Evolutionary conservation across 2,113 vertebrate genomes (phyloP).

Genomic region (Thamnaconus septentrionalis): DNA sequence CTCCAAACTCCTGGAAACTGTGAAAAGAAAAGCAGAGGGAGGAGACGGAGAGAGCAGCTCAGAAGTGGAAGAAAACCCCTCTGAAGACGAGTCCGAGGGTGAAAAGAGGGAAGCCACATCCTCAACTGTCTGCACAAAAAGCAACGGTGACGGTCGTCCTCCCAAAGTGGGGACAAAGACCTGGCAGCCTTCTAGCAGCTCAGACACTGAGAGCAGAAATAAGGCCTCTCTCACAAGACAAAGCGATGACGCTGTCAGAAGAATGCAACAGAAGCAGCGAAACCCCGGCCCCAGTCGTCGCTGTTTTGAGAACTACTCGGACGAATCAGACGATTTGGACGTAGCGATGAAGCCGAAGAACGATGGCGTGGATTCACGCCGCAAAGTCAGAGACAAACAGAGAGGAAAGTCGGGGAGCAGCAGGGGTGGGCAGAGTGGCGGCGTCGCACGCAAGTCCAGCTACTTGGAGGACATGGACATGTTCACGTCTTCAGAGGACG

Average conservation of each 20-base stretch:
- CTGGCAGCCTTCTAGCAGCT: slow-evolving; percentile 54
- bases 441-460: slow-evolving; percentile 22
- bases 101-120: slow-evolving; percentile 16
- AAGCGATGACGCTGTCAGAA: slow-evolving; percentile 58
- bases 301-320: slow-evolving; percentile 57
- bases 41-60: slow-evolving; percentile 33
- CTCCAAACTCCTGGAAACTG: slow-evolving; percentile 79
- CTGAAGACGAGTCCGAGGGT: slow-evolving; percentile 39
- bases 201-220: slow-evolving; percentile 63
- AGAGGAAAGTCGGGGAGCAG: not conserved
- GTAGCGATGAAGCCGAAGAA: slow-evolving; percentile 6
- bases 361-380: not conserved
- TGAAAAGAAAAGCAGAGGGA: slow-evolving; percentile 27
- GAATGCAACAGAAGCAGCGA: slow-evolving; percentile 40
- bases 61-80: slow-evolving; percentile 16
- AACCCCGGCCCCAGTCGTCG: slow-evolving; percentile 4
- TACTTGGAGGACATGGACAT: slow-evolving; percentile 74
- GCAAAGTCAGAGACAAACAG: not conserved
- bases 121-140: slow-evolving; percentile 24
- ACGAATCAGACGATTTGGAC: slow-evolving; percentile 88
- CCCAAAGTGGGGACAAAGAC: slow-evolving; percentile 19
- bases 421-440: slow-evolving; percentile 28
- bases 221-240: slow-evolving; percentile 49
- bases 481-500: slow-evolving; percentile 85
- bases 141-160: not conserved